A percentile compares a stretch with the other conserved stretches of the same genome.
Evolutionary conservation across 2,888 invertebrate species (phyloP).

Genomic region (Myopa testacea): DNA sequence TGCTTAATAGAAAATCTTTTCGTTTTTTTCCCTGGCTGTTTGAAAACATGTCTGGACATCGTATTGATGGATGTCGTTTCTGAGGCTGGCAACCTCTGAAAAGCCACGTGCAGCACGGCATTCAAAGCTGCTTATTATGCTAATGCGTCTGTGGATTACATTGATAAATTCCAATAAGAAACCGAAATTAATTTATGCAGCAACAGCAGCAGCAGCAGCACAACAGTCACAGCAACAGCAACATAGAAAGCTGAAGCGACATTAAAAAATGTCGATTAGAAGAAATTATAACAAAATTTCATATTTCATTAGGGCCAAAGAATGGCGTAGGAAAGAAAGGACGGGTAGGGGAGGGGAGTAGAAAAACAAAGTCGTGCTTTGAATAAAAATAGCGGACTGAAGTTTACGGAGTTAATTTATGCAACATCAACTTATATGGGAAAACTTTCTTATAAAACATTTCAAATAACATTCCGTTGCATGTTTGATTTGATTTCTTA

Average conservation of each 20-base stretch:
- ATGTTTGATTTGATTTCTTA: conserved; percentile 50
- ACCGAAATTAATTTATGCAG: neutral
- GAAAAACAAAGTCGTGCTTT: neutral
- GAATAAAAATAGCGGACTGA: neutral
- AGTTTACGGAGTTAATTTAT: conserved; percentile 5
- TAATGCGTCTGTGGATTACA: conserved; percentile 21
- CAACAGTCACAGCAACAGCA: neutral
- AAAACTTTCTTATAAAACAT: conserved; percentile 18
- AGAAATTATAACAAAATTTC: conserved; percentile 29
- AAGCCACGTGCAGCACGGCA: conserved; percentile 16
- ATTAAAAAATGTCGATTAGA: conserved; percentile 10
- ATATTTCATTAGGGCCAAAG: conserved; percentile 14
- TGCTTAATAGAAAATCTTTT: neutral
- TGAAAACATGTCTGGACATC: neutral
- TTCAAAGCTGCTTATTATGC: conserved; percentile 33
- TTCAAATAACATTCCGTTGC: neutral
- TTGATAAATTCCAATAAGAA: conserved; percentile 32
- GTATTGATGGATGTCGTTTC: conserved; percentile 22
- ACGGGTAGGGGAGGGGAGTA: neutral
- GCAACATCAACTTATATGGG: neutral
- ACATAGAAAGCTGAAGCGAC: neutral
- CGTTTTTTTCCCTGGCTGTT: neutral
- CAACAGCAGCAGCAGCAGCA: neutral
- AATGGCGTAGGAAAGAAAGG: neutral
- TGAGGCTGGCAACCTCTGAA: neutral